Evolutionary conservation across 2,113 vertebrate species (phyloP).

Genomic region (Nothoprocta pentlandii): DNA sequence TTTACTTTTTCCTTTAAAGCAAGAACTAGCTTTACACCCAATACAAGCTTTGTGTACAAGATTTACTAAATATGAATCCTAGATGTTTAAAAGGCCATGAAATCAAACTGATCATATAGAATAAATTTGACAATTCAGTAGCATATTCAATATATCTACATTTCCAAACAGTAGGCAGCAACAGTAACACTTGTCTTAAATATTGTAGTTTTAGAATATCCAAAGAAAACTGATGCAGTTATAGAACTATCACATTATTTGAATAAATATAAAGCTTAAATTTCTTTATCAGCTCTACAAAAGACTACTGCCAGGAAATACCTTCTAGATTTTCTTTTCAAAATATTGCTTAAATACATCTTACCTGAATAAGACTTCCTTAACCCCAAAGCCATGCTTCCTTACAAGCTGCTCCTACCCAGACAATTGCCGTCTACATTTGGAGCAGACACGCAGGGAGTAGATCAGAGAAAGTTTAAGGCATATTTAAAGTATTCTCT

Average conservation of each 20-base stretch:
- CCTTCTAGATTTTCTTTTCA: not conserved
- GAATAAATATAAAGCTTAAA: constrained; percentile 1
- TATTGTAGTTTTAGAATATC: not conserved
- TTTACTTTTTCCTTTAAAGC: not conserved
- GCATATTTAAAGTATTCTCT: constrained; percentile 92
- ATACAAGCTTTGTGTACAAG: not conserved
- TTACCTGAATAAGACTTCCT: constrained; percentile 96
- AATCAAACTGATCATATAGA: not conserved
- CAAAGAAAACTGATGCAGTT: not conserved
- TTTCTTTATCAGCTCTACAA: not conserved
- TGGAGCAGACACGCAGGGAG: constrained; percentile 75
- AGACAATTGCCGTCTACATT: constrained; percentile 81
- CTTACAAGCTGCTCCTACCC: constrained; percentile 76
- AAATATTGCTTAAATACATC: constrained; percentile 75
- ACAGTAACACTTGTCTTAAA: not conserved
- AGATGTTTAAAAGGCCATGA: not conserved
- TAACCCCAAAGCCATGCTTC: constrained; percentile 92
- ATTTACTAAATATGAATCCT: not conserved
- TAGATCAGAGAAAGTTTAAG: constrained; percentile 91
- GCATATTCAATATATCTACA: not conserved
- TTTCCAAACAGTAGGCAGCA: not conserved
- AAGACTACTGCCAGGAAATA: constrained; percentile 24
- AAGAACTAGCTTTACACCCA: not conserved
- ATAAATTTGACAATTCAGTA: not conserved
- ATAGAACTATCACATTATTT: not conserved